Evolutionary conservation across 2,888 invertebrate species (phyloP).

Genomic region (Cheilosia impressa): DNA sequence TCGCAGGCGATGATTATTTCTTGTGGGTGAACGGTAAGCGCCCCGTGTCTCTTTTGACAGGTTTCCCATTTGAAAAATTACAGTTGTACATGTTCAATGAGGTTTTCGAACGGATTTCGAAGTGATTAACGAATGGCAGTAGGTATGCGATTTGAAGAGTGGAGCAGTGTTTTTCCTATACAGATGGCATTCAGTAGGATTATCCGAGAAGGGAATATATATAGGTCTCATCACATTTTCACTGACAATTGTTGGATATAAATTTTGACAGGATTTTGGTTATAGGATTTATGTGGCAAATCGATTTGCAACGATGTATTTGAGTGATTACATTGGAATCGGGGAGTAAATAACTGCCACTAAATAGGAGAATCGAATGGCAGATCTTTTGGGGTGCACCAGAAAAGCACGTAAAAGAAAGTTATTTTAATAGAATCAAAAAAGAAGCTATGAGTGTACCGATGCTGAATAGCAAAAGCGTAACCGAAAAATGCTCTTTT

Average conservation of each 20-base stretch:
- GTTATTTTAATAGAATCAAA: no score
- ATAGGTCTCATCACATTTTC: not conserved
- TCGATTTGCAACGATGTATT: not conserved
- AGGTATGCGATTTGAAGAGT: not conserved
- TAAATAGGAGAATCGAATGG: no score
- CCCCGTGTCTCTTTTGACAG: slow-evolving; percentile 65
- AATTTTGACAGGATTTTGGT: not conserved
- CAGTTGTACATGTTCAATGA: slow-evolving; percentile 72
- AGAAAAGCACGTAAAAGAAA: no score
- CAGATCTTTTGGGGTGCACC: not conserved
- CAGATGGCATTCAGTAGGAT: not conserved
- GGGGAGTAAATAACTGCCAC: no score
- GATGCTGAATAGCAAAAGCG: no score
- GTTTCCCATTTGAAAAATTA: slow-evolving; percentile 69
- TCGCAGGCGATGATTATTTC: slow-evolving; percentile 44
- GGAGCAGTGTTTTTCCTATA: not conserved
- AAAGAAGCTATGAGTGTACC: no score
- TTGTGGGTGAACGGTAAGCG: slow-evolving; percentile 53
- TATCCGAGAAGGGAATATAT: not conserved
- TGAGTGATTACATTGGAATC: not conserved
- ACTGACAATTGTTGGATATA: slow-evolving; percentile 7
- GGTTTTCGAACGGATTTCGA: slow-evolving; percentile 62
- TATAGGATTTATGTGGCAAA: not conserved
- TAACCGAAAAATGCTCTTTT: no score
- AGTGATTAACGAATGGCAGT: slow-evolving; percentile 67